Base-by-base conservation (phyloP, 2,888 invertebrate genomes). In the Leptura quadrifasciata region DNA sequence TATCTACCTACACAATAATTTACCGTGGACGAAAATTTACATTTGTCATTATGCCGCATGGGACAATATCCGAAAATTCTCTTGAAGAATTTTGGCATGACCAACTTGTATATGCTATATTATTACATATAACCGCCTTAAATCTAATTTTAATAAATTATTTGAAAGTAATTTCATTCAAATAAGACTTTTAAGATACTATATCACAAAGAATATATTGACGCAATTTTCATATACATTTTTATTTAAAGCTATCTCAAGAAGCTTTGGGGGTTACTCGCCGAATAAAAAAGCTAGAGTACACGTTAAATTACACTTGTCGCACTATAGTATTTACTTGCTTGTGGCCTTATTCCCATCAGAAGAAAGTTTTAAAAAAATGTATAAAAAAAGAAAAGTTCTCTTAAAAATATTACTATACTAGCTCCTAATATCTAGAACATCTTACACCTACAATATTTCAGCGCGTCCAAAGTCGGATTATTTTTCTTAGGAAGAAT, bases 81-180 rank as follows among this genome's bases (percentile, higher is more conserved):
- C 17, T 10, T 9, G 20, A 39, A 60, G 58, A 69, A 69, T 69
- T 69, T 69, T 35, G 69, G 69, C 39, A 20, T 69, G 69, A 69
- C 21, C 12, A 31, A 10, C 10, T 57, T 20, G 17, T 12, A 24
- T 58, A 58, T 2, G 8, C 15, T 58, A 15, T 47, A 47, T 6
- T n/a, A 47, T 47, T 47, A 47, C 39, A 12, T 39, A 39, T 39
- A 8, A n/a, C 2, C n/a, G 47, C 15, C 60, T 27, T 27, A 27
- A 21, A 31, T n/a, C 27, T 27, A 21, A 24, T 15, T 6, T 15
- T 21, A 12, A 15, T 24, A 31, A 31, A 2, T 31, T 8, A 31
- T 31, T 31, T 4, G 0, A 8, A 31, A 31, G n/a, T n/a, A 4
- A 31, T 31, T 24, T 31, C 27, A 31, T 6, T 0, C 27, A 31